These are phyloP conservation scores for Trachurus trachurus DNA, from an alignment of 2,797 vertebrate genomes.

Conservation along the genomic window DNA sequence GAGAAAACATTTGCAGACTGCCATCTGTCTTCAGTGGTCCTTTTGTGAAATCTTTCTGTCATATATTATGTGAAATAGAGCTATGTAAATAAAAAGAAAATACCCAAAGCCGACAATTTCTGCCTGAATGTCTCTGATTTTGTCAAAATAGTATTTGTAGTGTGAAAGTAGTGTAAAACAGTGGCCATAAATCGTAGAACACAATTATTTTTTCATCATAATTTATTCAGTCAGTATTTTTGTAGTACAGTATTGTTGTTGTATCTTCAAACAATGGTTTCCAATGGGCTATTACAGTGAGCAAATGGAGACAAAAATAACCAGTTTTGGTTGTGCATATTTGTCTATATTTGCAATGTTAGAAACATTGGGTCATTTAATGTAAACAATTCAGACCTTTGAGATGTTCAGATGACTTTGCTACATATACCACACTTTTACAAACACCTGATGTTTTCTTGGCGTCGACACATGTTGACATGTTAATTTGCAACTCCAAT, in stretches of 20 bases:
- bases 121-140: background rate
- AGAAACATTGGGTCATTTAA: background rate
- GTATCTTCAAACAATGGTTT: background rate
- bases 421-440: background rate
- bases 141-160: background rate
- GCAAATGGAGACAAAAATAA: constrained; percentile 1
- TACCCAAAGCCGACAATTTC: background rate
- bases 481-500: constrained; percentile 78
- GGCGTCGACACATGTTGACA: background rate
- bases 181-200: background rate
- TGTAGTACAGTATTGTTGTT: background rate
- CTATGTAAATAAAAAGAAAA: constrained; percentile 75
- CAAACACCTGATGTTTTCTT: background rate
- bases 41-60: constrained; percentile 55
- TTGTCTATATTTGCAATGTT: constrained; percentile 41
- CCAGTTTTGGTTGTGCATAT: constrained; percentile 36
- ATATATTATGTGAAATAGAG: constrained; percentile 53
- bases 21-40: constrained; percentile 24
- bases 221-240: constrained; percentile 5
- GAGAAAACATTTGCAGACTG: constrained; percentile 21
- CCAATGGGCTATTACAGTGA: background rate
- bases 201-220: background rate
- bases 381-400: constrained; percentile 25
- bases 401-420: constrained; percentile 9
- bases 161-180: too few species aligned